A percentile compares a stretch with the other conserved stretches of the same genome.
Conservation (phyloP, 2,113 vertebrate species). For the Corvus moneduloides region DNA sequence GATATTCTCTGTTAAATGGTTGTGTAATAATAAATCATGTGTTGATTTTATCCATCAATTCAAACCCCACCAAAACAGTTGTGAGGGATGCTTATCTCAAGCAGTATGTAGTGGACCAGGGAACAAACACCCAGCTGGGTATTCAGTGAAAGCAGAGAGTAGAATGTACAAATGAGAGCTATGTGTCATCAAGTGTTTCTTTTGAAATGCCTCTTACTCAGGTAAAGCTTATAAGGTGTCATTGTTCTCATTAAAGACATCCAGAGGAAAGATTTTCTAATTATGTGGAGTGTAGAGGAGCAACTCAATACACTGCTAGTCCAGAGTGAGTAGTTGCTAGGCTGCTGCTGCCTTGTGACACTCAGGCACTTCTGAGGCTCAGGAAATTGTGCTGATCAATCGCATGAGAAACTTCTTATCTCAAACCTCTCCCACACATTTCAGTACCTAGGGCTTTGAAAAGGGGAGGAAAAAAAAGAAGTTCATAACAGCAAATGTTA, state of each 20-base stretch:
- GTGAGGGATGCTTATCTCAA: not conserved
- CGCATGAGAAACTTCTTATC: not conserved
- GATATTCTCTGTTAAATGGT: not conserved
- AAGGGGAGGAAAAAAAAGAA: not conserved
- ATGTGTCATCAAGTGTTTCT: not conserved
- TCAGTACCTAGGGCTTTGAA: not conserved
- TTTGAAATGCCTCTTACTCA: not conserved
- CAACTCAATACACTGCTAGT: not conserved
- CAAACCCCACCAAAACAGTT: not conserved
- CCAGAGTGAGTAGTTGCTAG: not conserved
- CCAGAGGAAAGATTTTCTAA: not conserved
- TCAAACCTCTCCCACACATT: constrained; percentile 25
- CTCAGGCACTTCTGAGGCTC: not conserved
- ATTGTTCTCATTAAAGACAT: not conserved
- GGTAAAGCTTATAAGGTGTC: not conserved
- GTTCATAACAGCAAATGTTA: not conserved
- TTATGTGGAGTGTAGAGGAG: not conserved
- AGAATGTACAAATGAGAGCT: not conserved
- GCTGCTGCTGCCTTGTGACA: constrained; percentile 14
- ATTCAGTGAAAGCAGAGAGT: not conserved
- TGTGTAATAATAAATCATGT: not conserved
- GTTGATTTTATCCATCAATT: not conserved
- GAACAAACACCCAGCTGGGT: not conserved
- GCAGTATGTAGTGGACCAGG: not conserved
- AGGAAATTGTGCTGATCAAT: constrained; percentile 23